Conservation (phyloP, 2,113 vertebrate species). For the Dicentrarchus labrax region DNA sequence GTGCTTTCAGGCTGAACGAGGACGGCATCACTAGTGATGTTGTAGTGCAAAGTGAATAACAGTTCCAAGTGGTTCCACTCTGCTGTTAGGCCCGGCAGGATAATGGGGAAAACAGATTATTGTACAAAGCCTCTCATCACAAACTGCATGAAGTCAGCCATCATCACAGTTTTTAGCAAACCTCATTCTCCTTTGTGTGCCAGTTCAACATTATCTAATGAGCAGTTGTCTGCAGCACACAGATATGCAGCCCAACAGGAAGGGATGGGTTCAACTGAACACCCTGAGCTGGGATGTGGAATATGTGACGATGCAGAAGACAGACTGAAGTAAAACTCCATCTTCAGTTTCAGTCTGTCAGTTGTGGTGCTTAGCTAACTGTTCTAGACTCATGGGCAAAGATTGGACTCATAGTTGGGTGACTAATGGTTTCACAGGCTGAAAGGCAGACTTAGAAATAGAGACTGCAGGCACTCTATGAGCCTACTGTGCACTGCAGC, state of each 20-base stretch:
- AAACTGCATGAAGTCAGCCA: constrained; percentile 33
- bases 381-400: background rate
- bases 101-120: background rate
- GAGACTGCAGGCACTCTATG: background rate
- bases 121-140: constrained; percentile 26
- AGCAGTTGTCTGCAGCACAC: constrained; percentile 66
- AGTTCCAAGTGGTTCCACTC: background rate
- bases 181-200: constrained; percentile 17
- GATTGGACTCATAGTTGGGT: background rate
- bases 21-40: background rate
- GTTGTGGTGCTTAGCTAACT: background rate
- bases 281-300: background rate
- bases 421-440: constrained; percentile 17
- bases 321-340: background rate
- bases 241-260: constrained; percentile 74
- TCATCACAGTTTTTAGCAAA: constrained; percentile 30
- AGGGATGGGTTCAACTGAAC: constrained; percentile 25
- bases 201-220: constrained; percentile 64
- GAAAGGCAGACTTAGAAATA: background rate
- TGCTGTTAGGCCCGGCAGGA: background rate
- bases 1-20: constrained; percentile 10
- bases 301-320: background rate
- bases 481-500: background rate
- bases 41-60: constrained; percentile 11
- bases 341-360: constrained; percentile 1